Evolutionary conservation across 2,888 invertebrate species (phyloP), one percentile per base, ranked within the genome.

Genomic region (Pyralis farinalis): DNA sequence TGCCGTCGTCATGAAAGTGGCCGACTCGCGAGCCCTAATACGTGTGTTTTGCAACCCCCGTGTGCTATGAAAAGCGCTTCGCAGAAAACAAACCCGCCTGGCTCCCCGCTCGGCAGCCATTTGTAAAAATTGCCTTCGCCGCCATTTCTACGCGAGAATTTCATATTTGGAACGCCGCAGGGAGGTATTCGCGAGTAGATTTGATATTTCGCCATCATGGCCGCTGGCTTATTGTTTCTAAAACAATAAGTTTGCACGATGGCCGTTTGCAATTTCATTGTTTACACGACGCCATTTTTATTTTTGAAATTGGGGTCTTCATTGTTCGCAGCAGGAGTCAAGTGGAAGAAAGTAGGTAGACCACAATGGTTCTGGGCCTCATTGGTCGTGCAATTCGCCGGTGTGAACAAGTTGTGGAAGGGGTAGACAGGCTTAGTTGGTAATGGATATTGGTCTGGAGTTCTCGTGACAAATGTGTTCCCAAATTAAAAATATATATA

Each of bases 111-210:
- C 75, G 84, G 85, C 86, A 79, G 87, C 86, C 87, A 86, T 86
- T 86, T 87, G 83, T 83, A 87, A 86, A 85, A 85, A 84, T 84
- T 84, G 76, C 83, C 86, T 82, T 64, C 78, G 77, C 75, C 87
- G 84, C 86, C 87, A 86, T 85, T 87, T 87, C 71, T 80, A 59
- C 75, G 80, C 82, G 85, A 72, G 80, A 82, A 85, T 83, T 84
- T 84, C 82, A 85, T 85, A 86, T 86, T 85, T 79, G 75, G 71
- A 76, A 70, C 82, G 78, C 76, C 76, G 76, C 83, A 69, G 87
- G 87, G 86, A 64, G 77, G 70, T 70, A 76, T 71, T 73, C 65
- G 70, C 72, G 76, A 55, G 63, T 63, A 62, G 61, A 79, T 75
- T 82, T 79, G 83, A 81, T 80, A 72, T 75, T 77, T 74, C 64